phyloP scores from a whole-genome alignment of 2,113 vertebrate genomes.

The Synodontis membranacea region DNA sequence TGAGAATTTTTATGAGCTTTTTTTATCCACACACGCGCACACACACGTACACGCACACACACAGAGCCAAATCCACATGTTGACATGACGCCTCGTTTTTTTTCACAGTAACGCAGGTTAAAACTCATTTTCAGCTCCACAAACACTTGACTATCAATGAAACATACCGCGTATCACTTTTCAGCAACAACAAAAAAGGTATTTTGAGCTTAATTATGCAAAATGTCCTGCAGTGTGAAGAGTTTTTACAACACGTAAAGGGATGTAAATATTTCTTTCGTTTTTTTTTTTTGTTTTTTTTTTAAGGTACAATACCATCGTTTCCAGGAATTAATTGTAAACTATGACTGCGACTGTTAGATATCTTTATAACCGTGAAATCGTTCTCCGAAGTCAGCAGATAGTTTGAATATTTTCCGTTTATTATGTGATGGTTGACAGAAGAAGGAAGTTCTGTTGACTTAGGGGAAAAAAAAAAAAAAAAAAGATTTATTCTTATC shows the following conservation, averaged over 20 bases:
- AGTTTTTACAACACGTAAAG: not conserved
- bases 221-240: not conserved
- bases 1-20: not conserved
- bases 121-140: not conserved
- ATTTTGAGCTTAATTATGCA: not conserved
- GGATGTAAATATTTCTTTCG: not conserved
- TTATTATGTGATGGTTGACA: not conserved
- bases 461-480: not conserved
- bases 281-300: too few species aligned
- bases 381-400: not conserved
- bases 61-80: not conserved
- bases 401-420: not conserved
- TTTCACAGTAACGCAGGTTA: not conserved
- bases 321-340: not conserved
- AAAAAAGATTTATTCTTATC: not conserved
- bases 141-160: not conserved
- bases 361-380: not conserved
- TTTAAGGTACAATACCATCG: not conserved
- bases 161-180: not conserved
- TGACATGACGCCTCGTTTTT: conserved; percentile 11
- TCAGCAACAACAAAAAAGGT: not conserved
- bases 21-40: conserved; percentile 11
- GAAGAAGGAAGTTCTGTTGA: not conserved
- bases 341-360: not conserved
- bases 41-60: conserved; percentile 7